Conservation (phyloP, 2,797 vertebrate genomes). For the Pagetopsis macropterus region DNA sequence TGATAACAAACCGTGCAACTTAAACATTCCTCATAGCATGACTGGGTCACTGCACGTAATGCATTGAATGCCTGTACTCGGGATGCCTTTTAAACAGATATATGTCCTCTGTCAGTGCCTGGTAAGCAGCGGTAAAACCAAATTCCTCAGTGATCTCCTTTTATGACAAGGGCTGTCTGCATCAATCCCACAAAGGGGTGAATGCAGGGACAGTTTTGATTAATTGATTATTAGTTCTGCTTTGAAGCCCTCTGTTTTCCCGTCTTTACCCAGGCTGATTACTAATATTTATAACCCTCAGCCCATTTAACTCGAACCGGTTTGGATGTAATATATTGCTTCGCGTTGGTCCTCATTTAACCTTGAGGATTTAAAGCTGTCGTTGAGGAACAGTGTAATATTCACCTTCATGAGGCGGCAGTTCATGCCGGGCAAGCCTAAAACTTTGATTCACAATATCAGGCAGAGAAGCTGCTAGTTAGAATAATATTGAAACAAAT, state of each 20-base stretch:
- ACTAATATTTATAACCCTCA: conserved; percentile 87
- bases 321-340: conserved; percentile 76
- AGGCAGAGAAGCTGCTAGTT: background rate
- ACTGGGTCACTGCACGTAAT: conserved; percentile 14
- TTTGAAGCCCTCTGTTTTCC: conserved; percentile 77
- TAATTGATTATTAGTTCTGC: conserved; percentile 81
- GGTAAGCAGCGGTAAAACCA: conserved; percentile 60
- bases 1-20: conserved; percentile 16
- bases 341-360: conserved; percentile 79
- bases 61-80: conserved; percentile 18
- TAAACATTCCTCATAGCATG: conserved; percentile 24
- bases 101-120: conserved; percentile 63
- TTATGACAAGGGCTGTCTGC: conserved; percentile 67
- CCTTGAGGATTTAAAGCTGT: conserved; percentile 76
- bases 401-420: conserved; percentile 64
- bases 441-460: conserved; percentile 42
- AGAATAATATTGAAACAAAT: background rate
- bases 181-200: conserved; percentile 75
- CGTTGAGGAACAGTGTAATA: conserved; percentile 61
- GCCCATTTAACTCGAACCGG: conserved; percentile 79
- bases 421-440: conserved; percentile 36
- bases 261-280: conserved; percentile 69
- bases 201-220: conserved; percentile 83
- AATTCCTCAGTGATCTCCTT: conserved; percentile 72
- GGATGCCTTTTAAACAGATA: conserved; percentile 61